These are phyloP conservation scores for Ectropis grisescens DNA, from an alignment of 1,140 invertebrate species.

Conservation along the genomic window DNA sequence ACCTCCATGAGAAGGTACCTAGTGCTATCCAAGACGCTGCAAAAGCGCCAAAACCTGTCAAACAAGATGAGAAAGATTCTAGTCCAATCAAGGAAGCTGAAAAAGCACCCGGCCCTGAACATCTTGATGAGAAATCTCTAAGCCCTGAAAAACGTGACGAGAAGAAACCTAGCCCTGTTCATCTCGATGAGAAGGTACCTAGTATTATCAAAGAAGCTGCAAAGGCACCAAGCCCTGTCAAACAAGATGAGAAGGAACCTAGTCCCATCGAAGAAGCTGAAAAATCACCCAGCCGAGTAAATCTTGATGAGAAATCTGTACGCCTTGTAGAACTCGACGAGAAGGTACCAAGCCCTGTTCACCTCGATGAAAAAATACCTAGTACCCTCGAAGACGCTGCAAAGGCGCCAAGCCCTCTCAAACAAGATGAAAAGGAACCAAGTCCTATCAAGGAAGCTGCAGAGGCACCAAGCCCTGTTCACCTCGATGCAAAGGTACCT, in stretches of 20 bases:
- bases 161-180: too few relatives aligned
- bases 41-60: neutral
- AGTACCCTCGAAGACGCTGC: too few relatives aligned
- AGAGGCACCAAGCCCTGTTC: too few relatives aligned
- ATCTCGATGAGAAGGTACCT: neutral
- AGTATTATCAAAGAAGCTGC: conserved; percentile 6
- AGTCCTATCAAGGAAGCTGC: too few relatives aligned
- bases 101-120: too few relatives aligned
- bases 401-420: too few relatives aligned
- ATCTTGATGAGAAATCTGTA: conserved; percentile 4
- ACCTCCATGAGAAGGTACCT: conserved; percentile 4
- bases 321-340: conserved; percentile 6
- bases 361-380: conserved; percentile 3
- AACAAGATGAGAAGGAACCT: too few relatives aligned
- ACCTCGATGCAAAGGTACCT: too few relatives aligned
- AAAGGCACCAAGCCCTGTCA: neutral
- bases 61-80: conserved; percentile 1
- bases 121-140: too few relatives aligned
- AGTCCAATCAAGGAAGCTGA: neutral
- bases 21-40: neutral
- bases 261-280: neutral
- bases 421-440: conserved; percentile 1
- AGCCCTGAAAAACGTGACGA: too few relatives aligned
- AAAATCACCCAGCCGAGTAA: conserved; percentile 4
- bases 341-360: conserved; percentile 7